Evolutionary conservation across 1,140 invertebrate genomes (phyloP).

Genomic region (Procambarus clarkii): DNA sequence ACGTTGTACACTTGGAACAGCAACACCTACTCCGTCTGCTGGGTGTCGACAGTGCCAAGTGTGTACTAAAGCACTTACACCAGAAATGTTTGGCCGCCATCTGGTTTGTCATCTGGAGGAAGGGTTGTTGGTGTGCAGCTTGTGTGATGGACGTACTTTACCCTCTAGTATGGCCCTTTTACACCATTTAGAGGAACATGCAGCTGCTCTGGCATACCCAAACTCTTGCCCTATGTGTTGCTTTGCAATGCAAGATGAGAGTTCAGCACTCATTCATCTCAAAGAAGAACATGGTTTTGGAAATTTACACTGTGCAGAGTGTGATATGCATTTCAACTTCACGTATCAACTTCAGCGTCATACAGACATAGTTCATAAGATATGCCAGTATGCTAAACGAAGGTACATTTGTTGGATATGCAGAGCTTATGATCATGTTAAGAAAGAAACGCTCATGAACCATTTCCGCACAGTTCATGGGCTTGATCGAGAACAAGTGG

Average conservation of each 20-base stretch:
- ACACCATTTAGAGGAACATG: constrained; percentile 70
- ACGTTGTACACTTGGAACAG: constrained; percentile 62
- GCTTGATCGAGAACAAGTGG: constrained; percentile 61
- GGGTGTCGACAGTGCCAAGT: constrained; percentile 66
- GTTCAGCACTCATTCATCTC: constrained; percentile 64
- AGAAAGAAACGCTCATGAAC: constrained; percentile 72
- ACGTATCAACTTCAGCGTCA: constrained; percentile 71
- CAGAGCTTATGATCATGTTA: constrained; percentile 71
- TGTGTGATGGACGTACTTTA: constrained; percentile 70
- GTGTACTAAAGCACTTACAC: constrained; percentile 64
- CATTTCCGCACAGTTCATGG: constrained; percentile 71
- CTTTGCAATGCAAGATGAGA: constrained; percentile 44
- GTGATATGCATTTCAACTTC: constrained; percentile 72
- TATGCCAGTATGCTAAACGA: constrained; percentile 70
- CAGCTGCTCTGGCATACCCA: constrained; percentile 60
- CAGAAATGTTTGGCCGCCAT: constrained; percentile 70
- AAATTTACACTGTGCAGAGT: constrained; percentile 66
- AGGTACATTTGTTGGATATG: constrained; percentile 73
- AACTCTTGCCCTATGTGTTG: constrained; percentile 66
- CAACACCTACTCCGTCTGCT: constrained; percentile 32
- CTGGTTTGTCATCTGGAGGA: constrained; percentile 69
- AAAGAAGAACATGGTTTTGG: constrained; percentile 72
- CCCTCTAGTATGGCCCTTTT: constrained; percentile 69
- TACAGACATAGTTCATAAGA: constrained; percentile 71
- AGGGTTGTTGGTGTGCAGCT: constrained; percentile 67